A percentile compares a stretch with the other conserved stretches of the same genome.
These are phyloP conservation scores for Thermophis baileyi DNA, from an alignment of 2,113 vertebrate genomes.

Conservation along the genomic window DNA sequence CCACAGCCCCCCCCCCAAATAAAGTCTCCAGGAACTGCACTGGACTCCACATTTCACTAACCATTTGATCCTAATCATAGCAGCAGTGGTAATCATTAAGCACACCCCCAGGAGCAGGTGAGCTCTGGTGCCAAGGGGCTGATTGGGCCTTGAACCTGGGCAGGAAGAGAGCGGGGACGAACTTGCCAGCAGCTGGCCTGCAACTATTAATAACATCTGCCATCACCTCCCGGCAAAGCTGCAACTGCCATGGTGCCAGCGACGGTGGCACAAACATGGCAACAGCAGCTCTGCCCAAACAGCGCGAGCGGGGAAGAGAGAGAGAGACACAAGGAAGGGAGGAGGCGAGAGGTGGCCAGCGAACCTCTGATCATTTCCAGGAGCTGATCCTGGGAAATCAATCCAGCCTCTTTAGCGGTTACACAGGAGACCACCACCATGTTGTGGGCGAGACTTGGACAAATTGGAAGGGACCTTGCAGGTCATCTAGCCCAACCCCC, in stretches of 20 bases:
- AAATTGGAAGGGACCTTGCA: too few species aligned
- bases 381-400: not conserved
- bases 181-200: not conserved
- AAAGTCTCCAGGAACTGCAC: not conserved
- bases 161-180: not conserved
- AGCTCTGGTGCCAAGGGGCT: not conserved
- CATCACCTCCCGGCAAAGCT: not conserved
- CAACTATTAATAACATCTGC: constrained; percentile 25
- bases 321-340: not conserved
- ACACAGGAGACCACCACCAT: not conserved
- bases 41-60: not conserved
- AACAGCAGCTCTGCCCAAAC: not conserved
- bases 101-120: not conserved
- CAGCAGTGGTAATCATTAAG: not conserved
- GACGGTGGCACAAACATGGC: not conserved
- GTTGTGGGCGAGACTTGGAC: not conserved
- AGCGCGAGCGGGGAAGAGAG: not conserved
- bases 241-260: not conserved
- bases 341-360: not conserved
- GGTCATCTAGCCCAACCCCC: too few species aligned
- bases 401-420: not conserved
- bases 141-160: not conserved
- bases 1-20: not conserved
- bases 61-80: not conserved
- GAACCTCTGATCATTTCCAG: accelerated